A percentile compares a stretch with the other conserved stretches of the same genome.
These are phyloP conservation scores for Limonius californicus DNA, from an alignment of 1,140 invertebrate genomes.

Conservation along the genomic window DNA sequence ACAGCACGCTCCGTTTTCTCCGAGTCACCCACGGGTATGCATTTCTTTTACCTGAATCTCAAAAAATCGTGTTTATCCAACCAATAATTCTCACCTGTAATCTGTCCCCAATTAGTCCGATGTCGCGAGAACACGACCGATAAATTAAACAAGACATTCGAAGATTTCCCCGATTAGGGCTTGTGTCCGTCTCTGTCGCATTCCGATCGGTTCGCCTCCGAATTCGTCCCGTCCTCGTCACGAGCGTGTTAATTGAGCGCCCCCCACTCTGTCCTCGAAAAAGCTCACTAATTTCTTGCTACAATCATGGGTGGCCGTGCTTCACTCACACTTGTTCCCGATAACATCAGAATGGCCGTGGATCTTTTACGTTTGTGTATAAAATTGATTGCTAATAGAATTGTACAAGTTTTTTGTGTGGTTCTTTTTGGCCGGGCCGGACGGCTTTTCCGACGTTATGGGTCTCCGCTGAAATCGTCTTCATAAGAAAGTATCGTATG, in stretches of 20 bases:
- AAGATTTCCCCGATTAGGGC: conserved; percentile 18
- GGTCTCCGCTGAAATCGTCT: too few relatives aligned
- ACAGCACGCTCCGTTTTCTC: neutral
- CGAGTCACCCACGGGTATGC: conserved; percentile 15
- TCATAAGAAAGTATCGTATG: neutral
- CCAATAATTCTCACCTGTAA: conserved; percentile 26
- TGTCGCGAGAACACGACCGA: conserved; percentile 27
- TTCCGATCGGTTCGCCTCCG: neutral
- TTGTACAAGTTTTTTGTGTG: neutral
- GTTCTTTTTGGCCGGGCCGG: neutral
- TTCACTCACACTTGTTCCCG: conserved; percentile 17
- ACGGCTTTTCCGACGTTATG: too few relatives aligned
- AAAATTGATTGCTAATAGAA: conserved; percentile 6
- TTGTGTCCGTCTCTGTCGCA: conserved; percentile 10
- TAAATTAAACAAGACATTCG: conserved; percentile 27
- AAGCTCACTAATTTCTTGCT: conserved; percentile 16
- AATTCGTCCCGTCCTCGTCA: conserved; percentile 1
- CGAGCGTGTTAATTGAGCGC: neutral
- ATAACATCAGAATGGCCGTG: conserved; percentile 7
- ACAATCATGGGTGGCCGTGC: conserved; percentile 20
- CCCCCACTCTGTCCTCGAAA: neutral
- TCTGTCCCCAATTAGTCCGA: conserved; percentile 24
- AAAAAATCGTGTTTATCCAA: conserved; percentile 19
- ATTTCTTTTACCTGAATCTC: conserved; percentile 17
- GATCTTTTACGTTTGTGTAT: conserved; percentile 9